phyloP scores from a whole-genome alignment of 2,888 invertebrate species.

The Troilus luridus region DNA sequence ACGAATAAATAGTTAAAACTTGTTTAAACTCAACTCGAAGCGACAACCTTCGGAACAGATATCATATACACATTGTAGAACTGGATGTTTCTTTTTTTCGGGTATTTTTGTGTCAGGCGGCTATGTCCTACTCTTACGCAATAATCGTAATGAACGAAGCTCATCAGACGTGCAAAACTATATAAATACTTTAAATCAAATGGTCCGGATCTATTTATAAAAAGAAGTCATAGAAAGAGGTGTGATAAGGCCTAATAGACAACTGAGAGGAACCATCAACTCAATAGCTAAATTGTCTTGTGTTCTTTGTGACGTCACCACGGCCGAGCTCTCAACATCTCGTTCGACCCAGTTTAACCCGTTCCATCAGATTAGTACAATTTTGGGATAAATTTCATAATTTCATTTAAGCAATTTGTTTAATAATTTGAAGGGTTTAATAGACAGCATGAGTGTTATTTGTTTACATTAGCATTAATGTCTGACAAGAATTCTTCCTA shows the following conservation, averaged over 20 bases:
- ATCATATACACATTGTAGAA: no score
- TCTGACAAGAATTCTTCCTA: background rate
- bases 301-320: background rate
- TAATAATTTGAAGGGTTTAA: background rate
- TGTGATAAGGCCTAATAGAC: background rate
- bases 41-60: no score
- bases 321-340: background rate
- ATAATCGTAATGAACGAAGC: no score
- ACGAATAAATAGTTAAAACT: no score
- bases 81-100: no score
- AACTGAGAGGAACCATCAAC: background rate
- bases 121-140: no score
- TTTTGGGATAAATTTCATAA: background rate
- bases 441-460: background rate
- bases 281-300: conserved; percentile 34
- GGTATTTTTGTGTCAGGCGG: no score
- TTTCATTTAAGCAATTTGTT: background rate
- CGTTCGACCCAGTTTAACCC: background rate
- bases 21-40: no score
- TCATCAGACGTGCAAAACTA: no score
- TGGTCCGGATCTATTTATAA: background rate
- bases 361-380: background rate
- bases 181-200: no score
- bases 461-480: background rate
- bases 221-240: background rate